phyloP scores from a whole-genome alignment of 2,113 vertebrate genomes.

The Grammomys surdaster region DNA sequence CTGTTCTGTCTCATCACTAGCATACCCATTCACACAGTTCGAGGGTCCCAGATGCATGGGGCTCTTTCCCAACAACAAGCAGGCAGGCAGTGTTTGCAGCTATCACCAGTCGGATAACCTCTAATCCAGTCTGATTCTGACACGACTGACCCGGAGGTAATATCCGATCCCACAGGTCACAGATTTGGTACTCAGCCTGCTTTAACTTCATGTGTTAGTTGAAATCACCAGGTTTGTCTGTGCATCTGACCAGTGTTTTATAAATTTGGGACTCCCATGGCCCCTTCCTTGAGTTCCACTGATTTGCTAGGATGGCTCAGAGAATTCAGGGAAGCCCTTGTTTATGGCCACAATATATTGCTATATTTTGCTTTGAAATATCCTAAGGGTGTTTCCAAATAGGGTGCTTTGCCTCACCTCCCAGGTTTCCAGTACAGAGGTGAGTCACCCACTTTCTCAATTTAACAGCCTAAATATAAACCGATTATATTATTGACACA shows the following conservation, averaged over 20 bases:
- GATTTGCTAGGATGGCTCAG: background rate
- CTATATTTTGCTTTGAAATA: background rate
- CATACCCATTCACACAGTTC: background rate
- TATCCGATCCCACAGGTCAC: background rate
- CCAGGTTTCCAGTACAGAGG: background rate
- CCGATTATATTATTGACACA: background rate
- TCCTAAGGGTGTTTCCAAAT: background rate
- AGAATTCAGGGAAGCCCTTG: background rate
- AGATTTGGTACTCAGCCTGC: background rate
- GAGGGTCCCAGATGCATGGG: too few relatives aligned
- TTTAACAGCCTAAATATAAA: background rate
- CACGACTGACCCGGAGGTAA: too few relatives aligned
- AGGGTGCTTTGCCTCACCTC: background rate
- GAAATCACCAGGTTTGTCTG: background rate
- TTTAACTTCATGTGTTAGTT: too few relatives aligned
- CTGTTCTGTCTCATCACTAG: background rate
- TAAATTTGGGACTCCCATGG: background rate
- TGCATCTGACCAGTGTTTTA: background rate
- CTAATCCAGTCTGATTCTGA: background rate
- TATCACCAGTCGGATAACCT: background rate
- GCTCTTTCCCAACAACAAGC: background rate
- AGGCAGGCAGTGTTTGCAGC: background rate
- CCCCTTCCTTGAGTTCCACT: background rate
- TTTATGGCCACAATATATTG: background rate
- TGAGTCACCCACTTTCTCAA: background rate